Percentiles rank a stretch among this genome's conserved stretches.
Evolutionary conservation across 2,797 vertebrate genomes (phyloP).

Genomic region (Danio jaintianensis): DNA sequence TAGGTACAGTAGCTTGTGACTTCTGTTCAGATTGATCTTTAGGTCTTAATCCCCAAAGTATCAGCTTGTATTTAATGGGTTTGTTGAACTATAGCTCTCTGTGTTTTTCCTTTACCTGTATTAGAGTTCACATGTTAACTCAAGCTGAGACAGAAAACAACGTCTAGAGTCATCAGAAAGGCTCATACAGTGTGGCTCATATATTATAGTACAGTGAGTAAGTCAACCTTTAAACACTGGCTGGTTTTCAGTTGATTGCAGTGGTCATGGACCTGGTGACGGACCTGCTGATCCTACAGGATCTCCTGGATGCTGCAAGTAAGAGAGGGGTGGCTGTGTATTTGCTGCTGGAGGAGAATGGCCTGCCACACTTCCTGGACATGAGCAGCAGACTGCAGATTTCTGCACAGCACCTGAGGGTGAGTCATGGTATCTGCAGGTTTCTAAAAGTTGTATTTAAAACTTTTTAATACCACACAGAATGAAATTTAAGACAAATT

Average conservation of each 20-base stretch:
- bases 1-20: neutral
- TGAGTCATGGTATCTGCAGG: slow-evolving; percentile 65
- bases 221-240: neutral
- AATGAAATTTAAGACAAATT: no score
- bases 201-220: neutral
- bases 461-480: no score
- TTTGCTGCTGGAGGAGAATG: slow-evolving; percentile 84
- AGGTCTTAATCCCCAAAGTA: neutral
- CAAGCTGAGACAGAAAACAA: slow-evolving; percentile 1
- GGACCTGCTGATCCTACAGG: slow-evolving; percentile 92
- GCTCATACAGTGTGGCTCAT: neutral
- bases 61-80: neutral
- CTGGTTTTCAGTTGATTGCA: slow-evolving; percentile 83
- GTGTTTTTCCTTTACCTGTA: neutral
- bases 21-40: neutral
- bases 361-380: slow-evolving; percentile 89
- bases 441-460: no score
- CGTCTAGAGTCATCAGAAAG: neutral
- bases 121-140: slow-evolving; percentile 15
- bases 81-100: neutral
- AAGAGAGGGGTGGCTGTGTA: slow-evolving; percentile 90
- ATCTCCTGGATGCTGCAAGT: slow-evolving; percentile 87
- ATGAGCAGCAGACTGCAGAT: slow-evolving; percentile 90
- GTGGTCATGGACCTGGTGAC: slow-evolving; percentile 96
- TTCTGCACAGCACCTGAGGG: slow-evolving; percentile 84